These are phyloP conservation scores for Brachionus koreanus DNA, from an alignment of 1,140 invertebrate species.

Conservation along the genomic window DNA sequence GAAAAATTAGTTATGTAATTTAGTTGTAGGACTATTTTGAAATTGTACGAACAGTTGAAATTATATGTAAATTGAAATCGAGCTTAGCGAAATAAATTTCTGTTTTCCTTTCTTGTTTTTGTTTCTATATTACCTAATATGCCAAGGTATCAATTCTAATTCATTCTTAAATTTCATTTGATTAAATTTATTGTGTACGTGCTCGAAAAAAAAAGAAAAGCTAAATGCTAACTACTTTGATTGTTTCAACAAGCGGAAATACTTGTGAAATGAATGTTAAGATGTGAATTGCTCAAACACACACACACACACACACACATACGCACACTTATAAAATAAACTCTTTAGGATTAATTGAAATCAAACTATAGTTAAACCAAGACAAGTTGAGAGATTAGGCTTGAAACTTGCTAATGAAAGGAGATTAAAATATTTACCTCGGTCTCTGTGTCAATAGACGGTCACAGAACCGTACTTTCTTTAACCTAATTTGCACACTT, in stretches of 20 bases:
- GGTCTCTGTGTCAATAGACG: not conserved
- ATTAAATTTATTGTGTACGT: not conserved
- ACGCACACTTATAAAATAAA: not conserved
- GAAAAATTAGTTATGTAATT: not conserved
- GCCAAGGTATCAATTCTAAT: conserved; percentile 10
- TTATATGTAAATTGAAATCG: conserved; percentile 27
- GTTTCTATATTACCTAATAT: conserved; percentile 41
- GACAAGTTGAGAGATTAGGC: not conserved
- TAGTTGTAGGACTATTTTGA: conserved; percentile 1
- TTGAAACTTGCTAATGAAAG: not conserved
- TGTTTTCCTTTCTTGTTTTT: not conserved
- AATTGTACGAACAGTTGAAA: not conserved
- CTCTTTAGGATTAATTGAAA: not conserved
- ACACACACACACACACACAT: too few species aligned
- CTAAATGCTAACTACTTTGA: not conserved
- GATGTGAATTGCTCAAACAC: not conserved
- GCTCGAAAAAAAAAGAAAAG: not conserved
- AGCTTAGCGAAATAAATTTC: conserved; percentile 1
- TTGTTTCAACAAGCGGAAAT: not conserved
- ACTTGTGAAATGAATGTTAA: not conserved
- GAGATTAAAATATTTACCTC: not conserved
- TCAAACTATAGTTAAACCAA: not conserved
- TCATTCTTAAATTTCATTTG: not conserved
- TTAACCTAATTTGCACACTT: not conserved
- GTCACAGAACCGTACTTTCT: not conserved